Base-by-base conservation (phyloP, 2,113 vertebrate species). In the Epinephelus lanceolatus region DNA sequence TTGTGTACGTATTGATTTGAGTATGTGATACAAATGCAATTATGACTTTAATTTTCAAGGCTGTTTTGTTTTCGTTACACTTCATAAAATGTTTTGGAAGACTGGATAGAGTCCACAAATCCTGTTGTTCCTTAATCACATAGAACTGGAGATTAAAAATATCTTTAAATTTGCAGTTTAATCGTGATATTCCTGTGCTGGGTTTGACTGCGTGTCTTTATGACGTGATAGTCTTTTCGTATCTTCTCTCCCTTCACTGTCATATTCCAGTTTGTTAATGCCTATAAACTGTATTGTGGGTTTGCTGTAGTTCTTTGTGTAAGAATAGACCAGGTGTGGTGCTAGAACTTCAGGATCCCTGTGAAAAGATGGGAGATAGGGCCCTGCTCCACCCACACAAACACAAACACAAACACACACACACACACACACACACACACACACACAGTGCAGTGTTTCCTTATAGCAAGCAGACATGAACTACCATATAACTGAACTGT, bases 11-110 rank as follows among this genome's bases (percentile, higher is more conserved):
- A 83, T 83, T 61, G 87, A 90, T 92, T n/a, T 27, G 51, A 40
- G 69, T 21, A 1, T 81, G 80, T 75, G 74, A 81, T 60, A 88
- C 78, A 81, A 73, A 85, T 81, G 73, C 71, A 76, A 80, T 86
- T 71, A 65, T 78, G 67, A 76, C 59, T 81, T 67, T 61, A 1
- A 72, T 73, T 77, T 65, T 33, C 71, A 30, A 27, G 60, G 45
- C 51, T 63, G 62, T 52, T 19, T 52, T 69, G 42, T 61, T 82
- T 65, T 76, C 25, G 19, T 25, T 57, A 27, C 68, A 78, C 75
- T 77, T 77, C 53, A 59, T 52, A 18, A 62, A 61, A 67, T 68
- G 51, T 76, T 66, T 68, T 13, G 10, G 11, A 0, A 42, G 27
- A 53, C n/a, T 47, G 23, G 66, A 33, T 5, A 8, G 5, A 63